A percentile compares a stretch with the other conserved stretches of the same genome.
These are phyloP conservation scores for Canis aureus DNA, from an alignment of 2,113 vertebrate genomes.

Conservation along the genomic window DNA sequence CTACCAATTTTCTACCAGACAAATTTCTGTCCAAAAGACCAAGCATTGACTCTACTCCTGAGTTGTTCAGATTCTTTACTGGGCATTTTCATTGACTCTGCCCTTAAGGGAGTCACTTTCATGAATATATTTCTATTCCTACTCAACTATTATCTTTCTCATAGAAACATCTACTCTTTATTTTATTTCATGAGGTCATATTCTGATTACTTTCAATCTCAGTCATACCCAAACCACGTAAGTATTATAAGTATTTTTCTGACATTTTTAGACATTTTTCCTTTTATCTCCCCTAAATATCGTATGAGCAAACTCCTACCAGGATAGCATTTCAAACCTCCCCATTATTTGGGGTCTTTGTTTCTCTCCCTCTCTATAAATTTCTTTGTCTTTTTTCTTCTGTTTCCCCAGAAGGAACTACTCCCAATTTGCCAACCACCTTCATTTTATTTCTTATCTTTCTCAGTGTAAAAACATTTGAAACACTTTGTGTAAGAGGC, in stretches of 20 bases:
- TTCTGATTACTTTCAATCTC: background rate
- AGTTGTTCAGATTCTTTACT: background rate
- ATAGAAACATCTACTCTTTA: background rate
- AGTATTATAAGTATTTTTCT: background rate
- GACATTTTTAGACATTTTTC: background rate
- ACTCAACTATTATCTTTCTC: background rate
- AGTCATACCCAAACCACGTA: background rate
- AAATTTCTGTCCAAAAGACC: background rate
- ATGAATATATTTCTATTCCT: background rate
- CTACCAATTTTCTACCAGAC: background rate
- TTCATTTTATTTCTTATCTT: constrained; percentile 57
- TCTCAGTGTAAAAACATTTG: constrained; percentile 50
- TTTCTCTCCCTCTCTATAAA: constrained; percentile 39
- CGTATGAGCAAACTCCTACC: background rate
- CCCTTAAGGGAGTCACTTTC: background rate
- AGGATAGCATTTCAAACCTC: background rate
- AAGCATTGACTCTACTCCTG: background rate
- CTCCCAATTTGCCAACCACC: background rate
- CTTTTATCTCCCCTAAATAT: background rate
- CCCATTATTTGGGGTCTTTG: background rate
- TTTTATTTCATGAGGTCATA: background rate
- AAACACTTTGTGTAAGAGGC: background rate
- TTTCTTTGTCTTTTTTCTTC: constrained; percentile 32
- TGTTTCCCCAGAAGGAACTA: constrained; percentile 27
- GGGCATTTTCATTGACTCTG: background rate